Evolutionary conservation across 2,113 vertebrate genomes (phyloP), one percentile per base, ranked within the genome.

Genomic region (Siphamia tubifer): DNA sequence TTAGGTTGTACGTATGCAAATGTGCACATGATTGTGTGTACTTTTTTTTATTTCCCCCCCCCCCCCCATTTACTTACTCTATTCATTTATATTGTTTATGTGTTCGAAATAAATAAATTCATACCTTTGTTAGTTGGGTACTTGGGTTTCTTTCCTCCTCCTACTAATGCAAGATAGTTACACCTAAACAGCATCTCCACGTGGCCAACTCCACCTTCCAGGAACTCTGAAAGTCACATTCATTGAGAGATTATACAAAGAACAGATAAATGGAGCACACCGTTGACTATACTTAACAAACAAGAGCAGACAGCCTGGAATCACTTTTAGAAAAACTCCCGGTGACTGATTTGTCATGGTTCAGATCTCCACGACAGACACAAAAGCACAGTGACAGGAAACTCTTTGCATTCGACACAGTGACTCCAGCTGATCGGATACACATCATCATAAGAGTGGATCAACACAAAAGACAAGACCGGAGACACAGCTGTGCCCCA

Each of bases 61-160:
- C n/a, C n/a, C n/a, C n/a, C n/a, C n/a, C n/a, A n/a, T n/a, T n/a
- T n/a, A n/a, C n/a, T n/a, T n/a, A n/a, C n/a, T n/a, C n/a, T n/a
- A n/a, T n/a, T n/a, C n/a, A n/a, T n/a, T n/a, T n/a, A n/a, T n/a
- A n/a, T 10, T n/a, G 4, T 10, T 36, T 36, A 36, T 8, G 34
- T n/a, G 43, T 15, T 16, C 16, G 12, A 16, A 17, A 8, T 6
- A 15, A 8, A 42, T n/a, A n/a, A n/a, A n/a, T n/a, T 51, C 36
- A 35, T 90, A 99, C 98, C 98, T 99, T 98, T 99, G 86, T 99
- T 99, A 13, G 98, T 97, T 25, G 98, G 98, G 45, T 99, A 99
- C 69, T 99, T 99, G 0, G 98, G 98, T 77, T 98, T 99, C 75
- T 98, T 99, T 20, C 98, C 98, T 81, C 98, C 98, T 73, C 98